Base-by-base conservation (phyloP, 2,888 invertebrate species). In the Colletes collaris region DNA sequence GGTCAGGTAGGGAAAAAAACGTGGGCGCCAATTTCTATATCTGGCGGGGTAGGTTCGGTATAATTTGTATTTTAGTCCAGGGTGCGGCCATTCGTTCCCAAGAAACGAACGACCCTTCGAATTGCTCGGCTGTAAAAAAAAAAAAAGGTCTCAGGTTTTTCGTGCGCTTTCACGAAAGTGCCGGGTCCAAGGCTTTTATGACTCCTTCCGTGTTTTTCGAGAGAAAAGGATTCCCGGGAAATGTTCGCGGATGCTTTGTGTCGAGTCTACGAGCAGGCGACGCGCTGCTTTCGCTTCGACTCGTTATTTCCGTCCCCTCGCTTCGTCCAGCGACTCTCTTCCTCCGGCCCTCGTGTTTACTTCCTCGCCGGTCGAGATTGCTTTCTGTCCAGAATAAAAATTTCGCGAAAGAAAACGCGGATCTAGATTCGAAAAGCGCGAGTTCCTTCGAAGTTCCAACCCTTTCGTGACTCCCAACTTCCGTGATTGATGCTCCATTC, bases 31-130 rank as follows among this genome's bases (percentile, higher is more conserved):
- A 73, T 71, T 81, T 76, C 58, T 35, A 64, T 59, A 85, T 81
- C 76, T 74, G 27, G 60, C 58, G 13, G 70, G 70, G 27, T 2
- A 70, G 74, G 74, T 83, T 78, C 76, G 76, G 80, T 83, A 77
- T 81, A 83, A 84, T 86, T 85, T 84, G 83, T 87, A 81, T 86
- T 85, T 82, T 82, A 74, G 74, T 82, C 71, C 81, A 71, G 58
- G 82, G 69, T 76, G 71, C 78, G 71, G 65, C 83, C 75, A 78
- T 85, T 82, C 84, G 80, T 80, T 83, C 81, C 66, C 53, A 63
- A 80, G 81, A 83, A 82, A 86, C 70, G 75, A 71, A 85, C 73
- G 82, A 70, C 83, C 81, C 79, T 84, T 85, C 83, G 82, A 78
- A 83, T 81, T 68, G 76, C 63, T 76, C 37, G 66, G 79, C 49